A percentile compares a stretch with the other conserved stretches of the same genome.
Conservation (phyloP, 2,113 vertebrate species). For the Caretta caretta region DNA sequence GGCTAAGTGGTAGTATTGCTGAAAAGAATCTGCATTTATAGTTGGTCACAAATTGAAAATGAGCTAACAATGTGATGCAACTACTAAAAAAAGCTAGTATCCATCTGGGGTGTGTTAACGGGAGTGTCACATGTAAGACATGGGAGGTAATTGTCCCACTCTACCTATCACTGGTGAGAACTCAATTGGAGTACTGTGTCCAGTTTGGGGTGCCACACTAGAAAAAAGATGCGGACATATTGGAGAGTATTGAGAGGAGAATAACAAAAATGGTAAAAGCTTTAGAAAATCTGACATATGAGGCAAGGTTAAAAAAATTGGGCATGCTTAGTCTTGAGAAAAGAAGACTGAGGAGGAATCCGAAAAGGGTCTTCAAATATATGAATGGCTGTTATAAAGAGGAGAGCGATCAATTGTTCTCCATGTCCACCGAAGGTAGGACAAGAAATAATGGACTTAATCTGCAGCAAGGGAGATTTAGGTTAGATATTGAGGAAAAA, state of each 20-base stretch:
- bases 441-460: not conserved
- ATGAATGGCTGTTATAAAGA: not conserved
- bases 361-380: not conserved
- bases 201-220: not conserved
- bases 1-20: not conserved
- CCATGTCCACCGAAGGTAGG: not conserved
- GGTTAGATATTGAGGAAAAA: not conserved
- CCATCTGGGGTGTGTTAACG: not conserved
- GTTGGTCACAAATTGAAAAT: not conserved
- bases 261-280: not conserved
- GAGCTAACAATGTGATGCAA: not conserved
- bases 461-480: not conserved
- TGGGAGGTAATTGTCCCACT: not conserved
- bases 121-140: not conserved
- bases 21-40: not conserved
- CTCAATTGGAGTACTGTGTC: not conserved
- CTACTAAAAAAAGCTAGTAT: not conserved
- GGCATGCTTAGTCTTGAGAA: not conserved
- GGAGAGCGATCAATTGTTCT: not conserved
- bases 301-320: not conserved
- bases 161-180: not conserved
- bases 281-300: not conserved
- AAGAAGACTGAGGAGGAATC: not conserved
- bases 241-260: not conserved
- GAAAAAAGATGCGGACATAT: not conserved